Conservation (phyloP, 2,113 vertebrate species). For the Cebidichthys violaceus region DNA sequence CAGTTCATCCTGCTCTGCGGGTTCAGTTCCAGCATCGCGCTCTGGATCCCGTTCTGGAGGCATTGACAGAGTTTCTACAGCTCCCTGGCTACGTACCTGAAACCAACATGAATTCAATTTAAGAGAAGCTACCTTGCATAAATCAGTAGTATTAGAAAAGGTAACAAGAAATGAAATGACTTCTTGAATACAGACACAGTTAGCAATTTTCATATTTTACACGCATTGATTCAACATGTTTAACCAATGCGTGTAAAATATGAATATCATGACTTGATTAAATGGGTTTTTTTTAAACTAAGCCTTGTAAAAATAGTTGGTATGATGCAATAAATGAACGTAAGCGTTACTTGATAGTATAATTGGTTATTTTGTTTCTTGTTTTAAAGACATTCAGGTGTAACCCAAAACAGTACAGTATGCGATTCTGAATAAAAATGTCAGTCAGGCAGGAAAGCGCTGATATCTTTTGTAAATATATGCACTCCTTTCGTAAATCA, state of each 20-base stretch:
- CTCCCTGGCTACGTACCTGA: slow-evolving; percentile 62
- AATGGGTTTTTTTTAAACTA: background rate
- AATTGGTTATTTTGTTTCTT: background rate
- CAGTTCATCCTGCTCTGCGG: slow-evolving; percentile 75
- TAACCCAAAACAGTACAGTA: background rate
- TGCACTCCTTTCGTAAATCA: background rate
- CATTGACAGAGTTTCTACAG: background rate
- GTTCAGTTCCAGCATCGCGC: background rate
- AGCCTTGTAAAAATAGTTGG: too few species aligned
- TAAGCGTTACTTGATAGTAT: background rate
- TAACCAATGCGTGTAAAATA: too few species aligned
- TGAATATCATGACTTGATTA: too few species aligned
- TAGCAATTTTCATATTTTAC: too few species aligned
- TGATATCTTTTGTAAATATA: slow-evolving; percentile 7
- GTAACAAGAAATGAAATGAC: background rate
- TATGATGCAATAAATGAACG: too few species aligned
- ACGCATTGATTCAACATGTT: background rate
- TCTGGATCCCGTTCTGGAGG: slow-evolving; percentile 9
- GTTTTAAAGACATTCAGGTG: background rate
- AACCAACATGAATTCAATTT: background rate
- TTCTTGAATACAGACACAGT: background rate
- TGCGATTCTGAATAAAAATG: background rate
- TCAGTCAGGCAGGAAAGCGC: background rate
- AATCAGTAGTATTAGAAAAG: background rate
- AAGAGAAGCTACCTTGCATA: background rate